A percentile compares a stretch with the other conserved stretches of the same genome.
Evolutionary conservation across 2,888 invertebrate species (phyloP).

Genomic region (Oscheius sp.): DNA sequence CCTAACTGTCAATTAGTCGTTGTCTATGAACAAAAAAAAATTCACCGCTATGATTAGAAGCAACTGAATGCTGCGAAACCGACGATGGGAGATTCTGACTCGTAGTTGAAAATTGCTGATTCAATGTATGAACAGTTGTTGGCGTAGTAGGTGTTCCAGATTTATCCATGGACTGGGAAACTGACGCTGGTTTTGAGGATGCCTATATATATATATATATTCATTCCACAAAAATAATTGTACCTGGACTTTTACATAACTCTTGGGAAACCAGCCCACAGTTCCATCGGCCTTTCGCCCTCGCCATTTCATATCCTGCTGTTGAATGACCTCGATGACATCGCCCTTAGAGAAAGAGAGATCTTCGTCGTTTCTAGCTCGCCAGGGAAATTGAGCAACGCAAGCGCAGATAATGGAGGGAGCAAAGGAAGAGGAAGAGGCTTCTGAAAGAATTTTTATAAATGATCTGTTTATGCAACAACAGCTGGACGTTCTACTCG

Average conservation of each 20-base stretch:
- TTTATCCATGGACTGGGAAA: constrained; percentile 16
- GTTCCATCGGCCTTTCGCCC: constrained; percentile 73
- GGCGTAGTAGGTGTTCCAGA: constrained; percentile 13
- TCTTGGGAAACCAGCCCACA: constrained; percentile 71
- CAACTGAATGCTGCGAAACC: constrained; percentile 10
- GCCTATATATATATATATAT: neutral
- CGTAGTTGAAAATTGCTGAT: neutral
- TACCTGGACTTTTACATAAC: constrained; percentile 62
- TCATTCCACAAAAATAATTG: neutral
- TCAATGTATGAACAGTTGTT: neutral
- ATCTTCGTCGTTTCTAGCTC: constrained; percentile 76
- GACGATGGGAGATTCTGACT: constrained; percentile 8
- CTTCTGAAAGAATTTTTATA: constrained; percentile 21
- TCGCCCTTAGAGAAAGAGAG: constrained; percentile 78
- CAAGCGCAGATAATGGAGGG: constrained; percentile 41
- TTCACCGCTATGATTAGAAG: neutral
- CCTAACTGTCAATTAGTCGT: no score
- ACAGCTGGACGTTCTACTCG: no score
- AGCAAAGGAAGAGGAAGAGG: neutral
- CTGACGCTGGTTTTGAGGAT: constrained; percentile 15
- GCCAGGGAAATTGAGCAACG: constrained; percentile 74
- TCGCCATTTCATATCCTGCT: constrained; percentile 78
- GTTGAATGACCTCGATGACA: constrained; percentile 74
- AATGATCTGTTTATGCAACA: neutral
- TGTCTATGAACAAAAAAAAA: no score